Percentiles rank a stretch among this genome's conserved stretches.
These are phyloP conservation scores for Agonopterix alstromeriana DNA, from an alignment of 2,888 invertebrate genomes.

Conservation along the genomic window DNA sequence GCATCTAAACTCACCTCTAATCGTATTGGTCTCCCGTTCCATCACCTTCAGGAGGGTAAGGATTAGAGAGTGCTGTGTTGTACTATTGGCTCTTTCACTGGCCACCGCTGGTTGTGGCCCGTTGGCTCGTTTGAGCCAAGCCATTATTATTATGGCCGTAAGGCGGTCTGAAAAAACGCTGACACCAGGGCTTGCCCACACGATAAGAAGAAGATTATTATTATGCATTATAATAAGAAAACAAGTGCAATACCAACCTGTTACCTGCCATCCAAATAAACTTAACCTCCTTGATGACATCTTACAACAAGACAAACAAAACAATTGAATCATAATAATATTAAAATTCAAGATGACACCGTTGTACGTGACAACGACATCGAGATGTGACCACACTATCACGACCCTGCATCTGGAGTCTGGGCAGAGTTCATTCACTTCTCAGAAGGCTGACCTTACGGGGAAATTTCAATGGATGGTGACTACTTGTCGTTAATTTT, in stretches of 20 bases:
- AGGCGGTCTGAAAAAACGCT: too few species aligned
- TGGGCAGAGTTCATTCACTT: conserved; percentile 11
- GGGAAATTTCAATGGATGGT: conserved; percentile 1
- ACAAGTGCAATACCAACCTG: not conserved
- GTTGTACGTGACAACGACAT: conserved; percentile 9
- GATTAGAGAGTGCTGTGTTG: too few species aligned
- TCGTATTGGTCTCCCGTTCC: too few species aligned
- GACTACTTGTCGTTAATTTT: not conserved
- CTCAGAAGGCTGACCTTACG: conserved; percentile 13
- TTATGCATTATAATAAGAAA: too few species aligned
- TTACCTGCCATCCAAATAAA: not conserved
- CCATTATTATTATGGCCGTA: too few species aligned
- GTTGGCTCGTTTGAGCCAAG: too few species aligned
- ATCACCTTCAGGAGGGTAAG: too few species aligned
- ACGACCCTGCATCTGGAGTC: conserved; percentile 1
- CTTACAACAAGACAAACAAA: not conserved
- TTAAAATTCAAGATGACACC: conserved; percentile 4
- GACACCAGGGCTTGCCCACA: too few species aligned
- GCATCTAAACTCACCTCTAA: too few species aligned
- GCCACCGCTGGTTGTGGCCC: too few species aligned
- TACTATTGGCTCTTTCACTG: too few species aligned
- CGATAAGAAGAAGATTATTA: too few species aligned
- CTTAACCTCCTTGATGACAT: not conserved
- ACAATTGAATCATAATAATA: not conserved
- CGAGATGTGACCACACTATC: conserved; percentile 9